Percentiles rank a stretch among this genome's conserved stretches.
Evolutionary conservation across 2,797 vertebrate species (phyloP).

Genomic region (Tachyglossus aculeatus): DNA sequence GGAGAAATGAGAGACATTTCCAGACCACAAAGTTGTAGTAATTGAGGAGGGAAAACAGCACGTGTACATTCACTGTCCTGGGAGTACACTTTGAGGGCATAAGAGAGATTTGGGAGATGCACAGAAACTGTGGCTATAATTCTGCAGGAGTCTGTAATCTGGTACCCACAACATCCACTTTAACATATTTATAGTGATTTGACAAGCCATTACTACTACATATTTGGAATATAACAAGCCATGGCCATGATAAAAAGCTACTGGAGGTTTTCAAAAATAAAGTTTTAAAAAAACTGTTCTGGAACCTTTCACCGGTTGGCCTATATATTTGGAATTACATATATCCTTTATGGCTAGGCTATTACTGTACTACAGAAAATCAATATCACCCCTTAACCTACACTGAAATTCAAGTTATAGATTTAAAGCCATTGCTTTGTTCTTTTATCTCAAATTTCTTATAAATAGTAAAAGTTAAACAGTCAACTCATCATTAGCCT

Average conservation of each 20-base stretch:
- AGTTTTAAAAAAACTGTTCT: not conserved
- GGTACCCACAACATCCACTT: not conserved
- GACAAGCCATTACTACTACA: not conserved
- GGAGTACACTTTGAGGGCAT: not conserved
- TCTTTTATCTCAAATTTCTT: slow-evolving; percentile 23
- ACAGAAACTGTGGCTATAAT: not conserved
- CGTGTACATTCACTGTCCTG: not conserved
- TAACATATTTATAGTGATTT: slow-evolving; percentile 7
- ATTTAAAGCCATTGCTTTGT: slow-evolving; percentile 30
- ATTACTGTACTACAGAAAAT: slow-evolving; percentile 12
- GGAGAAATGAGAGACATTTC: not conserved
- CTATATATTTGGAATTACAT: not conserved
- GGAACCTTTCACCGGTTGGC: not conserved
- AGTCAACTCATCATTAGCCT: slow-evolving; percentile 58
- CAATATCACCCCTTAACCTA: not conserved
- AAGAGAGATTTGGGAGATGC: not conserved
- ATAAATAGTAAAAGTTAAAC: slow-evolving; percentile 25
- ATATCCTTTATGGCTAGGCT: not conserved
- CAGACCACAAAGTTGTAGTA: not conserved
- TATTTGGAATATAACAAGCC: not conserved
- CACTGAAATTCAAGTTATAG: not conserved
- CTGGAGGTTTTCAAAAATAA: slow-evolving; percentile 19
- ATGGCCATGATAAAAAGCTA: not conserved
- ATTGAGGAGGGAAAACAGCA: not conserved
- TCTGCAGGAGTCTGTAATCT: not conserved